A percentile compares a stretch with the other conserved stretches of the same genome.
phyloP scores from a whole-genome alignment of 2,113 vertebrate genomes.

The Euleptes europaea region DNA sequence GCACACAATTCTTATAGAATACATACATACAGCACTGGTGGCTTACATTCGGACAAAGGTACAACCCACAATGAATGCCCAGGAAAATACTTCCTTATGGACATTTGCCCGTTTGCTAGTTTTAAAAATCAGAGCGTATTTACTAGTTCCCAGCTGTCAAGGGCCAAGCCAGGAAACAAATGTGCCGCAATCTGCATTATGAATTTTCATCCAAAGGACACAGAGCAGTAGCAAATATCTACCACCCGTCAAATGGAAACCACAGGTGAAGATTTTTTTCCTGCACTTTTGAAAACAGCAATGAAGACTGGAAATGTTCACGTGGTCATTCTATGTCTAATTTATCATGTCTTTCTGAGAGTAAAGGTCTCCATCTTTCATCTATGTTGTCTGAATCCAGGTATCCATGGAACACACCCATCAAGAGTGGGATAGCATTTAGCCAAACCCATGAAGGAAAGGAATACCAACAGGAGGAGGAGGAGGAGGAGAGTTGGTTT shows the following conservation, averaged over 20 bases:
- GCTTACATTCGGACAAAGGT: conserved; percentile 29
- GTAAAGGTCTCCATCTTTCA: neutral
- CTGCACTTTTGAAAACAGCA: conserved; percentile 8
- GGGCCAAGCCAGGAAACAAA: conserved; percentile 41
- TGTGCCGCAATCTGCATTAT: neutral
- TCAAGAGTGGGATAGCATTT: neutral
- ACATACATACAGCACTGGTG: neutral
- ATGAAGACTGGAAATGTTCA: neutral
- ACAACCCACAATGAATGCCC: neutral
- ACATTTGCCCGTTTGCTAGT: neutral
- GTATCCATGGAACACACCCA: neutral
- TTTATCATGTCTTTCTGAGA: neutral
- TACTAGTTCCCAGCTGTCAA: conserved; percentile 12
- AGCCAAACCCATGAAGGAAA: neutral
- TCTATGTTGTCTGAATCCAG: neutral
- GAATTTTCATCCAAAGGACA: conserved; percentile 13
- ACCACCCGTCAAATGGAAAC: rapidly evolving
- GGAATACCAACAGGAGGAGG: no score
- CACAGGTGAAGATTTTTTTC: neutral
- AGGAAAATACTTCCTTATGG: neutral
- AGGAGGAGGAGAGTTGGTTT: neutral
- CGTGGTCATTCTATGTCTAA: neutral
- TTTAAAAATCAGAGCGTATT: neutral
- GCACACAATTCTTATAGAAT: neutral
- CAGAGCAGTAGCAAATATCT: neutral